Percentiles rank a stretch among this genome's conserved stretches.
Conservation (phyloP, 2,888 invertebrate genomes). For the Drosophila maculinotata region DNA sequence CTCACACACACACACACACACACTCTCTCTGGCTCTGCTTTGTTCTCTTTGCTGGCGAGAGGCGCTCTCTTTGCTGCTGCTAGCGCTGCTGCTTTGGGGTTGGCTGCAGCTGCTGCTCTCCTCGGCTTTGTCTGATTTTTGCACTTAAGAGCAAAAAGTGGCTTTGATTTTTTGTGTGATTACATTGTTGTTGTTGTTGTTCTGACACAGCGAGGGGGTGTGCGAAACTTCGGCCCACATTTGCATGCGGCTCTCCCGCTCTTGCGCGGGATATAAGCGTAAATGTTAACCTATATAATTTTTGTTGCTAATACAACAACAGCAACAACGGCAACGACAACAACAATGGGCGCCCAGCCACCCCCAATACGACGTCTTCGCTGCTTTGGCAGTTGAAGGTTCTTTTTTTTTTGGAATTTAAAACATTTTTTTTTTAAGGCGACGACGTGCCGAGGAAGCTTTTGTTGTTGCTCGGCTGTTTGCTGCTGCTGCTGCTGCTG, state of each 20-base stretch:
- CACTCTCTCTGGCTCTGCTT: no score
- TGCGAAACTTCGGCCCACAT: slow-evolving; percentile 52
- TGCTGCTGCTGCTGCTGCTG: slow-evolving; percentile 19
- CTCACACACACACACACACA: no score
- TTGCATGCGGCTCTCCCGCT: slow-evolving; percentile 60
- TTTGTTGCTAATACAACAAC: slow-evolving; percentile 40
- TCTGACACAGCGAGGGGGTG: slow-evolving; percentile 20
- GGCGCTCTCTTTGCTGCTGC: slow-evolving; percentile 10
- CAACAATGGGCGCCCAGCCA: slow-evolving; percentile 9
- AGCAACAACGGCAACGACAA: slow-evolving; percentile 4
- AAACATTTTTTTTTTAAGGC: slow-evolving; percentile 49
- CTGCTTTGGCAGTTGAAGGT: slow-evolving; percentile 69
- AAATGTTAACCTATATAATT: slow-evolving; percentile 72
- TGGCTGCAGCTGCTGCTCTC: slow-evolving; percentile 39
- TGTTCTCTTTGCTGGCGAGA: slow-evolving; percentile 20
- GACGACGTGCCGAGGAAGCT: slow-evolving; percentile 46
- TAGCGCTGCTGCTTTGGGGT: slow-evolving; percentile 52
- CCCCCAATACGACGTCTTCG: slow-evolving; percentile 32
- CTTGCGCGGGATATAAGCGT: slow-evolving; percentile 54
- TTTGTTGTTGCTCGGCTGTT: slow-evolving; percentile 42
- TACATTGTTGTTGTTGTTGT: slow-evolving; percentile 33
- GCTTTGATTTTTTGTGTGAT: slow-evolving; percentile 64
- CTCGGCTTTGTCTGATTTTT: slow-evolving; percentile 58
- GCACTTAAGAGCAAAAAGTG: slow-evolving; percentile 74
- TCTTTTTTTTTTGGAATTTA: slow-evolving; percentile 61